Evolutionary conservation across 2,797 vertebrate species (phyloP), one percentile per base, ranked within the genome.

Genomic region (Pelobates cultripes): DNA sequence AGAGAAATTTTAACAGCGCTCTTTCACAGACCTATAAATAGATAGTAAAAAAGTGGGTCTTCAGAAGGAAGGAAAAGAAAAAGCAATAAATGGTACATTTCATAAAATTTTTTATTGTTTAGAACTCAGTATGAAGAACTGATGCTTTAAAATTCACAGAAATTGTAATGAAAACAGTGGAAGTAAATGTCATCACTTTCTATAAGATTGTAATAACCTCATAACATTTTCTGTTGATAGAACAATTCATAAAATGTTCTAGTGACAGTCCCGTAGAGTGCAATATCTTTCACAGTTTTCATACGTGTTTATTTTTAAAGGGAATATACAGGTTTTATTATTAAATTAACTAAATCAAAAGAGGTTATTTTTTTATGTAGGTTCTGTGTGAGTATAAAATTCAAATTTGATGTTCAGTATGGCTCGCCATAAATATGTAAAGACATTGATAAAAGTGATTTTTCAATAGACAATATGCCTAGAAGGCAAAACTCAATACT

Each of bases 161-260:
- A 84, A 84, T 84, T 84, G 82, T 84, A 84, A 84, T 84, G 82
- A 84, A 84, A 84, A 84, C 82, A 84, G 66, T 44, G 57, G 77
- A 84, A 84, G 78, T 79, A 79, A 84, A 66, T 43, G 77, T 73
- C 82, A 84, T 84, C 77, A 66, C 57, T 84, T 84, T 84, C 82
- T 60, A 79, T 79, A 75, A 72, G 66, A 53, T 61, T 51, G 72
- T 71, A 79, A 84, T 84, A 84, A 76, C 82, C 77, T 71, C 64
- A 71, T 44, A 75, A 79, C 43, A 55, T 45, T 78, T 79, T 75
- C 47, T 79, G 70, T 84, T 75, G 44, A 28, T 75, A 13, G 82
- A 79, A 84, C 79, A 79, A 79, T 84, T 75, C 77, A 83, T 83
- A 43, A 53, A 43, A 71, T 41, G 40, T 47, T 41, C 28, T 63